phyloP scores from a whole-genome alignment of 2,113 vertebrate genomes.

The Plectropomus leopardus region DNA sequence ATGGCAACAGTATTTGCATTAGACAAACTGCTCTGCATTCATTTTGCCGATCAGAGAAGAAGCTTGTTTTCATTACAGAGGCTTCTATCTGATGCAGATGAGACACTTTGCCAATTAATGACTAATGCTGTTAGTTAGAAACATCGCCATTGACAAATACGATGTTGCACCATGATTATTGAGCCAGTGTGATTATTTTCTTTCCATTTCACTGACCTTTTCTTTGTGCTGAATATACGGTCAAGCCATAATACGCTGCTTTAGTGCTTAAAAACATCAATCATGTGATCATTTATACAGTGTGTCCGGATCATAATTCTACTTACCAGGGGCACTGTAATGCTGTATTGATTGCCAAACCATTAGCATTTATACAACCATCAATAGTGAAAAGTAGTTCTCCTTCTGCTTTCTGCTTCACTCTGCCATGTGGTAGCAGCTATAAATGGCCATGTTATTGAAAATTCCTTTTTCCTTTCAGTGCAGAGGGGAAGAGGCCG shows the following conservation, averaged over 20 bases:
- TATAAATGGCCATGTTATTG: constrained; percentile 77
- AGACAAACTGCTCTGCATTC: constrained; percentile 54
- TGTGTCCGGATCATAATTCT: constrained; percentile 69
- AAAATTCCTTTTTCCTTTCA: constrained; percentile 78
- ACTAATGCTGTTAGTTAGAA: constrained; percentile 67
- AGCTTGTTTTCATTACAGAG: constrained; percentile 71
- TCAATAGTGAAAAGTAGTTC: constrained; percentile 69
- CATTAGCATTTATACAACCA: constrained; percentile 76
- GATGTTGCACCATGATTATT: constrained; percentile 49
- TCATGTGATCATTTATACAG: constrained; percentile 69
- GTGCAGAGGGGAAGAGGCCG: constrained; percentile 50
- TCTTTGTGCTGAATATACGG: constrained; percentile 49
- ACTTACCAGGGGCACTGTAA: constrained; percentile 70
- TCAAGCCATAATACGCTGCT: constrained; percentile 43
- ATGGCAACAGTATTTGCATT: constrained; percentile 63
- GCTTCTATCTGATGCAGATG: constrained; percentile 66
- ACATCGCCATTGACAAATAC: constrained; percentile 56
- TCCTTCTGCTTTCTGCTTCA: constrained; percentile 52
- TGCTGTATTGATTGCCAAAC: constrained; percentile 72
- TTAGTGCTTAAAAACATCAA: constrained; percentile 63
- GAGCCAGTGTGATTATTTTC: constrained; percentile 54
- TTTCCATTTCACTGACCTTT: constrained; percentile 63
- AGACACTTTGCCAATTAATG: constrained; percentile 73
- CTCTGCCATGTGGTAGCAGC: constrained; percentile 60
- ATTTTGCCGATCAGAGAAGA: constrained; percentile 64